Base-by-base conservation (phyloP, 1,140 invertebrate species). In the Sminthurides bifidus region DNA sequence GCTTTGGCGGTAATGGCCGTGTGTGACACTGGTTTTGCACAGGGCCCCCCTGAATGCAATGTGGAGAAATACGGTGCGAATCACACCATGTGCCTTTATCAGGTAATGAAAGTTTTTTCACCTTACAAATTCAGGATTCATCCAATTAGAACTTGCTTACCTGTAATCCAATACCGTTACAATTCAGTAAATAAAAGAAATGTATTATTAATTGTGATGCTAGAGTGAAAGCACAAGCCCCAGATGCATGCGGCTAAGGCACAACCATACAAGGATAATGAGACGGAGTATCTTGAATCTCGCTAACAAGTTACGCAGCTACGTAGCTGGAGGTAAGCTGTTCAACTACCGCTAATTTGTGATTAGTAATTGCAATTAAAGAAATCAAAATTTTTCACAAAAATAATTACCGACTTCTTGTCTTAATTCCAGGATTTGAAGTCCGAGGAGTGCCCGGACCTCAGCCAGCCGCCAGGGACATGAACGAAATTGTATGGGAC, bases 401-500 rank as follows among this genome's bases (percentile, higher is more conserved):
- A 35, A 35, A 35, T n/a, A 10, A 35, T 35, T 35, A 10, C n/a
- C n/a, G n/a, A n/a, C 33, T 10, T 35, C 8, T 10, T 10, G 10
- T 35, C 33, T 10, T 35, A 35, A 35, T 35, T 10, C n/a, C 10
- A 35, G n/a, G n/a, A 35, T 35, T 35, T 35, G 56, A 57, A 35
- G 56, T 27, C 2, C 10, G 52, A 23, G 56, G 52, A 14, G 15
- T 8, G 5, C 56, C 56, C 24, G 56, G 56, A 21, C 56, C 56
- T 2, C 56, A 58, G 30, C 56, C 56, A 33, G 35, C 52, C 15
- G 56, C 56, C 15, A 15, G 12, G 8, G 43, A 58, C 38, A 58
- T 58, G 56, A 21, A 27, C 14, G 6, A 21, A 17, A 15, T 58
- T 30, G 37, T 57, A 8, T 38, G 50, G 41, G 41, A 43, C 17